These are phyloP conservation scores for Neosilurus hyrtlii DNA, from an alignment of 2,797 vertebrate genomes.

Conservation along the genomic window DNA sequence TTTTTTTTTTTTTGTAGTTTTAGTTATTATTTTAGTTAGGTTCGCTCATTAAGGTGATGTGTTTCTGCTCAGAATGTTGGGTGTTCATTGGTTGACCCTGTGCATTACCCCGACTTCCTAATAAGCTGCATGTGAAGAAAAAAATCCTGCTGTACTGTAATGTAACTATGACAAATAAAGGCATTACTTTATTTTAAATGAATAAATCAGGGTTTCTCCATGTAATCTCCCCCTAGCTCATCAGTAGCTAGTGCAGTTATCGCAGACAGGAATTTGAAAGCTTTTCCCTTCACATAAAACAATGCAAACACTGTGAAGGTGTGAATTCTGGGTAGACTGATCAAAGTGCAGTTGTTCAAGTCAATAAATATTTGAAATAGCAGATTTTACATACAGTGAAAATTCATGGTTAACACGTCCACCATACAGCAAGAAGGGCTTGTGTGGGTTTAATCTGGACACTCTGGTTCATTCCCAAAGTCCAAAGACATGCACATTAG, in stretches of 20 bases:
- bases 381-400: neutral
- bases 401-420: neutral
- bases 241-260: neutral
- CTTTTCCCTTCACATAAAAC: neutral
- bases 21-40: neutral
- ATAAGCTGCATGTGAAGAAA: neutral
- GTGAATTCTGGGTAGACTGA: too few relatives aligned
- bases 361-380: neutral
- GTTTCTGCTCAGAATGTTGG: neutral
- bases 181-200: neutral
- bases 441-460: too few relatives aligned
- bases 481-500: too few relatives aligned
- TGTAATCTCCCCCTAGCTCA: neutral
- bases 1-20: neutral
- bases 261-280: neutral
- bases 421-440: too few relatives aligned
- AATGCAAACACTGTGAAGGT: too few relatives aligned
- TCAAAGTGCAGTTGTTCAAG: neutral
- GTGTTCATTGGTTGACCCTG: neutral
- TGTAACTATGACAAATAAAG: neutral
- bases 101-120: neutral
- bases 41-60: neutral
- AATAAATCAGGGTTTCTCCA: neutral
- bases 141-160: neutral
- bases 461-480: too few relatives aligned